Conservation (phyloP, 35 echinoderm and acorn worm species). For the Anneissia japonica region DNA sequence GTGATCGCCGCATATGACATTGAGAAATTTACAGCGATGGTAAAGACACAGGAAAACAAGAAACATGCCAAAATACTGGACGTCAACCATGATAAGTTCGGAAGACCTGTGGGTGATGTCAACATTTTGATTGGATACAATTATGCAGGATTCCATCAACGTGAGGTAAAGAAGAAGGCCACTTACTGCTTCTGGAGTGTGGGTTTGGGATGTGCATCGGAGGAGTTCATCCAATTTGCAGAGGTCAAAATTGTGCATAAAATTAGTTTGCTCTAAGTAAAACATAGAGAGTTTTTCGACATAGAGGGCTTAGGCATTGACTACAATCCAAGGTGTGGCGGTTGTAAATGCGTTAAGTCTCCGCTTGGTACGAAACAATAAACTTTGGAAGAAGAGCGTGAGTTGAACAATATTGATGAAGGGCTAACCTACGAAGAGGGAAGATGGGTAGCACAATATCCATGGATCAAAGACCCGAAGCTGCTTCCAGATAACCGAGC, state of each 20-base stretch:
- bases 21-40: constrained; percentile 22
- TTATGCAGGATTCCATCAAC: constrained; percentile 37
- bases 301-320: constrained; percentile 36
- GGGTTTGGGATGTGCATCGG: constrained; percentile 25
- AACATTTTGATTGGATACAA: constrained; percentile 34
- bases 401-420: constrained; percentile 20
- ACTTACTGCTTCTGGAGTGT: constrained; percentile 16
- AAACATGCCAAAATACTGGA: neutral
- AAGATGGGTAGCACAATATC: constrained; percentile 32
- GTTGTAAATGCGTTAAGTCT: constrained; percentile 34
- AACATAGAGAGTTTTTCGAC: constrained; percentile 18
- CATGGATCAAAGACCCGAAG: constrained; percentile 34
- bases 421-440: neutral
- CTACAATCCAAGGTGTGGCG: constrained; percentile 29
- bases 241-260: too few species aligned
- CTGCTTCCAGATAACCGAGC: constrained; percentile 24
- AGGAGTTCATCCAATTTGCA: neutral
- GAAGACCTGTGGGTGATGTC: constrained; percentile 19
- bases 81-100: neutral
- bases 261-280: too few species aligned
- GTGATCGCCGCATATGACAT: constrained; percentile 16
- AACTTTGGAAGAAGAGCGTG: constrained; percentile 35
- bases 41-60: neutral
- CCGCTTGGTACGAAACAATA: constrained; percentile 19
- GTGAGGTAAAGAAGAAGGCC: neutral